Base-by-base conservation (phyloP, 2,113 vertebrate genomes). In the Oreochromis aureus region DNA sequence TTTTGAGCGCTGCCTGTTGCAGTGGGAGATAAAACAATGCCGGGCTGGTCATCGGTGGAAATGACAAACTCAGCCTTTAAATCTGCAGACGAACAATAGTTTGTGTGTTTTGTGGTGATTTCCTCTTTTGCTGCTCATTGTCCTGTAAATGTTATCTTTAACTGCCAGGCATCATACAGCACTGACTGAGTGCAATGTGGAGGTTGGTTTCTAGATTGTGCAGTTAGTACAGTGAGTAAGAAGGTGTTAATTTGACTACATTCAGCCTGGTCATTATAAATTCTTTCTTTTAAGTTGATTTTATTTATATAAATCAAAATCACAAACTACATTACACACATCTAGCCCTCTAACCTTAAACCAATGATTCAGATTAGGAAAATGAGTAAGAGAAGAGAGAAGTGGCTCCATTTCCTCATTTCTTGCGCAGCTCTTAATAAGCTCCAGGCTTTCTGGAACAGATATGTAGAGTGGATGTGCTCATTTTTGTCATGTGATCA, bases 91-190 rank as follows among this genome's bases (percentile, higher is more conserved):
- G 71, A 80, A 87, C 82, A 84, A 53, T 44, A 55, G 66, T 82
- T 46, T 87, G 85, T 90, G 83, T 89, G 71, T 22, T 58, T 76
- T 76, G 83, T 56, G 15, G 81, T 87, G 87, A 78, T 89, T 89
- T 89, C 18, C 39, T 86, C 39, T 83, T 59, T 69, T 81, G 16
- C 61, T 56, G 39, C 22, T 59, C 4, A 18, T 18, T 59, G 46
- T 82, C 59, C 71, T 63, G 56, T 54, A 56, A 89, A 83, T 92
- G 94, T 94, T 94, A 94, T 94, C 92, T 89, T 56, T 61, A 48
- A 44, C 85, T 27, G 34, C 15, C 94, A 93, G 90, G 63, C 87
- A 2, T 89, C 56, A 32, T 13, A 46, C 58, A 71, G 39, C 24
- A 8, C 22, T 80, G n/a, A 44, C 44, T 16, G 30, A 48, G 15